These are phyloP conservation scores for Rapana venosa DNA, from an alignment of 2,888 invertebrate species.

Conservation along the genomic window DNA sequence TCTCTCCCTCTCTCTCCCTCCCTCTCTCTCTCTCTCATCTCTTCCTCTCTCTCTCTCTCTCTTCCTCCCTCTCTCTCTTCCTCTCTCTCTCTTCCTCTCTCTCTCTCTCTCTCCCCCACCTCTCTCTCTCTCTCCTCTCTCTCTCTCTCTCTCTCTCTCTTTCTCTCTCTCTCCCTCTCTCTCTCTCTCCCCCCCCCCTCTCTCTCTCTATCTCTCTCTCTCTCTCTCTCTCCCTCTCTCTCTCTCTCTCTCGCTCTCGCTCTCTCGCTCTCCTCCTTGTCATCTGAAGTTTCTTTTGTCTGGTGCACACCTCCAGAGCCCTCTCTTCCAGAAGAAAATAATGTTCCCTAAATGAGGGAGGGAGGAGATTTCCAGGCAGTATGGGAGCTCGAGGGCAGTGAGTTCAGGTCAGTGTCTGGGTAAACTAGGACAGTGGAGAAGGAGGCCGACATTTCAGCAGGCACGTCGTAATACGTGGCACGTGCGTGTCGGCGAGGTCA, in stretches of 20 bases:
- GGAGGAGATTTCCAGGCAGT: neutral
- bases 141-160: neutral
- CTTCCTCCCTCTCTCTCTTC: too few species aligned
- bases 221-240: neutral
- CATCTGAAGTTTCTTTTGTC: neutral
- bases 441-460: too few species aligned
- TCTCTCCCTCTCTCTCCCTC: too few species aligned
- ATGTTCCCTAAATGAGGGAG: neutral
- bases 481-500: too few species aligned
- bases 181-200: neutral
- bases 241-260: neutral
- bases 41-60: too few species aligned
- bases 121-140: neutral
- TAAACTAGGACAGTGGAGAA: too few species aligned
- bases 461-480: too few species aligned
- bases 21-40: too few species aligned
- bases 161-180: neutral
- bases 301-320: neutral
- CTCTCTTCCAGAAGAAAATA: neutral
- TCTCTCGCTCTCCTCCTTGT: neutral
- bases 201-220: neutral
- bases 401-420: too few species aligned
- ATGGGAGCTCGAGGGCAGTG: too few species aligned
- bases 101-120: neutral
- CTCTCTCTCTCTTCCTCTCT: neutral